Evolutionary conservation across 2,888 invertebrate species (phyloP), one percentile per base, ranked within the genome.

Genomic region (Ferdinandea cuprea): DNA sequence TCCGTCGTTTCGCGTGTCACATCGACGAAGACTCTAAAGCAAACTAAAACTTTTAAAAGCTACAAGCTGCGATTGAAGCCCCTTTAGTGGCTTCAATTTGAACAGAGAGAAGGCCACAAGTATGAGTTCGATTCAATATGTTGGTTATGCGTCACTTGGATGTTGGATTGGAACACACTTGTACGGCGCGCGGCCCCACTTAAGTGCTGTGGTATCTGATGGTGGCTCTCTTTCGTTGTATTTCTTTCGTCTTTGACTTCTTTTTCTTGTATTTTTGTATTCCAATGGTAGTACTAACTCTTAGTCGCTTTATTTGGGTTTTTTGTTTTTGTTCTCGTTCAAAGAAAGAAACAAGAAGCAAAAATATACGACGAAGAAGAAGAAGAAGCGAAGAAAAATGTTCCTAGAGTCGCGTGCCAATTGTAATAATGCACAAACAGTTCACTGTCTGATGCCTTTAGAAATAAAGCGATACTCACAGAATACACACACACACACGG

Each of bases 61-160:
- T 83, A 50, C 83, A 83, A 83, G 68, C 83, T 52, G 30, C 78
- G 78, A 78, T 78, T 73, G 72, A 83, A 83, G 83, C 83, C 83
- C 78, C 72, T 63, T 68, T 40, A 35, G 56, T 58, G 83, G 68
- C 77, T 81, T 69, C 52, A 44, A 48, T 48, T 44, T 30, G 32
- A 44, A 61, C 19, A 61, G 74, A 63, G 56, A 19, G 46, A n/a
- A 52, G 40, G 46, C 11, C 65, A 66, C 77, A 77, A 68, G 83
- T 83, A 73, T 68, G 83, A 83, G 83, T 83, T 83, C 83, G 83
- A 83, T 54, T 50, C 50, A 35, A 15, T 15, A 7, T 40, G 15
- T 46, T 44, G 19, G 40, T n/a, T 65, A 83, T 83, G 83, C 83
- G 83, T 83, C 78, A 78, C 63, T 56, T 63, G 25, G 25, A 25